These are phyloP conservation scores for Cosmia trapezina DNA, from an alignment of 2,888 invertebrate species.

Conservation along the genomic window DNA sequence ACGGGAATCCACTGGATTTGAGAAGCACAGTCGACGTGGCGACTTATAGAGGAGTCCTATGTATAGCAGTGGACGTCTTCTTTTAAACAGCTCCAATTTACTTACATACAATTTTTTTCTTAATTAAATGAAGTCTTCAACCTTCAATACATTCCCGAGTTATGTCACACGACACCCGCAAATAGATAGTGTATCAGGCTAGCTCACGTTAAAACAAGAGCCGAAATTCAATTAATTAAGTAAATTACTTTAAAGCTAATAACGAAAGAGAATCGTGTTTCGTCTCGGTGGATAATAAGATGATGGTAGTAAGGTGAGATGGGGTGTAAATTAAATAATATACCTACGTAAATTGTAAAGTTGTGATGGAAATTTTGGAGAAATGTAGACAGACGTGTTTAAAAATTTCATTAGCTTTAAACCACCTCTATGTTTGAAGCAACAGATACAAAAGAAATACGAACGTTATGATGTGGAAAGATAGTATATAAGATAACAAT, in stretches of 20 bases:
- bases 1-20: neutral
- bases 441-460: neutral
- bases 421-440: neutral
- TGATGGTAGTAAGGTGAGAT: slow-evolving; percentile 36
- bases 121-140: slow-evolving; percentile 12
- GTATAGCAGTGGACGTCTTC: neutral
- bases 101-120: too few relatives aligned
- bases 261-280: slow-evolving; percentile 56
- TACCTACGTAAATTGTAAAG: neutral
- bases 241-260: slow-evolving; percentile 60
- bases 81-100: neutral
- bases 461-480: neutral
- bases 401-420: too few relatives aligned
- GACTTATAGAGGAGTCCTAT: neutral
- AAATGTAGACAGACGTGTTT: too few relatives aligned
- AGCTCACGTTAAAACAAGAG: slow-evolving; percentile 32
- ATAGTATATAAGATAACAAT: neutral
- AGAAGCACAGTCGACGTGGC: neutral
- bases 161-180: slow-evolving; percentile 31
- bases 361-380: slow-evolving; percentile 1
- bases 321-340: slow-evolving; percentile 1
- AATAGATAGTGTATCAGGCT: slow-evolving; percentile 41
- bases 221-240: slow-evolving; percentile 67
- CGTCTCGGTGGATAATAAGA: slow-evolving; percentile 48
- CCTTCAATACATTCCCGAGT: slow-evolving; percentile 24